Base-by-base conservation (phyloP, 2,888 invertebrate genomes). In the Cyrtodaria siliqua region DNA sequence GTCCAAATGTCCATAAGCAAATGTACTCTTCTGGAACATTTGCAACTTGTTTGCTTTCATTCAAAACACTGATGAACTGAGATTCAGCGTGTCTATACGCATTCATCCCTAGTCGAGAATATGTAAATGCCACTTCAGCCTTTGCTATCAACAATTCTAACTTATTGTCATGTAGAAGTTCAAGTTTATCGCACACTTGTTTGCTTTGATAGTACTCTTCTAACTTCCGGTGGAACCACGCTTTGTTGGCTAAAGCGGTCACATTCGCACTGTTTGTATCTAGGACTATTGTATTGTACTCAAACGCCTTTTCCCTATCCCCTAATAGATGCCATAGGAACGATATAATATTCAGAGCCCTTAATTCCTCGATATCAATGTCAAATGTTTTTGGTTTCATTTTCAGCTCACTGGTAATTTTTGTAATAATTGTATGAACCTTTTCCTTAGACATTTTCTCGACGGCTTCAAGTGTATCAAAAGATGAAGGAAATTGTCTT, bases 1-100 rank as follows among this genome's bases (percentile, higher is more conserved):
- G 53, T 9, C 69, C 69, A 55, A 74, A 74, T 16, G 8, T 69
- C 74, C 74, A 74, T 16, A 60, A 23, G 44, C 53, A 62, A 16
- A 64, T 27, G 18, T 53, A 38, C 0, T 63, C 20, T 44, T 2
- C 16, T 1, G 38, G 40, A 40, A 68, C 27, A 23, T 33, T 3
- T 1, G 16, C 27, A 1, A 26, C 1, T 1, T n/a, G 14, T 0
- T 44, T 24, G 20, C 40, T 27, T 9, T 59, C 63, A 3, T 53
- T 23, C n/a, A 69, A 40, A 8, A 59, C 59, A 12, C 27, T 44
- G n/a, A 53, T 26, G 44, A 69, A 74, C 23, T 57, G 23, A 20
- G 20, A 2, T 16, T 52, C 38, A 18, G 64, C 57, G 8, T 59
- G 29, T 18, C 26, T 29, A 26, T 55, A 69, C 1, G 44, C n/a